phyloP scores from a whole-genome alignment of 2,113 vertebrate genomes.

The Poeciliopsis turrubarensis region DNA sequence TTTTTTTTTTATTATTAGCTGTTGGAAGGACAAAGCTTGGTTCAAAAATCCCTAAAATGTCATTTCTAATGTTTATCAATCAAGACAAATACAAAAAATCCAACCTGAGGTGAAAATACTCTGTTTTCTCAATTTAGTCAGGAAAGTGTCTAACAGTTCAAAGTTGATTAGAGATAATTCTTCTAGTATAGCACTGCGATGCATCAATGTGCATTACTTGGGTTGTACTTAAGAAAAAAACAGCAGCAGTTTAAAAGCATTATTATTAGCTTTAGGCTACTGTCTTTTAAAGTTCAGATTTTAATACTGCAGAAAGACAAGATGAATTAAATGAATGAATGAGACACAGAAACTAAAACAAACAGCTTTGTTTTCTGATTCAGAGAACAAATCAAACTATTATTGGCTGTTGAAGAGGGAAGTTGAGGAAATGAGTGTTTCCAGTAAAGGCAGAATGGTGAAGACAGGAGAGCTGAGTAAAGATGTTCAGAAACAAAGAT shows the following conservation, averaged over 20 bases:
- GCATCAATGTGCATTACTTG: not conserved
- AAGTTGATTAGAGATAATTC: not conserved
- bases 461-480: conserved; percentile 12
- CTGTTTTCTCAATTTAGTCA: not conserved
- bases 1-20: not conserved
- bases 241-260: no score
- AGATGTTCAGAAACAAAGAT: conserved; percentile 15
- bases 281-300: not conserved
- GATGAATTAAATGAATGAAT: not conserved
- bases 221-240: not conserved
- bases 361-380: not conserved
- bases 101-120: not conserved
- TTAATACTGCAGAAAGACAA: not conserved
- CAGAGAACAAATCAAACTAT: not conserved
- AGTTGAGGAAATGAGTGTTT: conserved; percentile 30
- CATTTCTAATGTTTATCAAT: not conserved
- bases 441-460: conserved; percentile 60
- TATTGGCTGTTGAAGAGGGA: conserved; percentile 24
- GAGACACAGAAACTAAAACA: not conserved
- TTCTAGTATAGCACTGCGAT: not conserved
- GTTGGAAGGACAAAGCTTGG: not conserved
- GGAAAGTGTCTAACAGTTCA: not conserved
- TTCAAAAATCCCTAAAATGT: not conserved
- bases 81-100: not conserved
- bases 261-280: no score